Base-by-base conservation (phyloP, 2,888 invertebrate genomes). In the Melitaea athalia region DNA sequence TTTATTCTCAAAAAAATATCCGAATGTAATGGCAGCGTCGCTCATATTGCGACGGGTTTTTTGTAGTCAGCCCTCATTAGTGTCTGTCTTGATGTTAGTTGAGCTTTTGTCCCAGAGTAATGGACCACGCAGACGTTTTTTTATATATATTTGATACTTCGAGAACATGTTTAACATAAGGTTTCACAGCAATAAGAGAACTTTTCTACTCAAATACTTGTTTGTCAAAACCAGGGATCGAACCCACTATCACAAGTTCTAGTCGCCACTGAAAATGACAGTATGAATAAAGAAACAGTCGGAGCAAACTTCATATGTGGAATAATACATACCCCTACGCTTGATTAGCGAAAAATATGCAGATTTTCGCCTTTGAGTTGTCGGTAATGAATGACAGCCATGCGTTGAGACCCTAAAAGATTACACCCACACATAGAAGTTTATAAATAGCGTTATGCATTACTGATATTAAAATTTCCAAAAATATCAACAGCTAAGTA, bases 51-150 rank as follows among this genome's bases (percentile, higher is more conserved):
- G 68, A 63, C 59, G 42, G 45, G 72, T 74, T 72, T 72, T n/a
- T 71, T 69, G 64, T 63, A 68, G 71, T 62, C 60, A 63, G 60
- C 69, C 69, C 69, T 75, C 75, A 75, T 75, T 75, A 75, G 74
- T 70, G 72, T 72, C 73, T 68, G 75, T 71, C 72, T 72, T 64
- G 67, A 67, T 71, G 74, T 69, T 67, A 68, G 71, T 57, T 24
- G 17, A 17, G 59, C 52, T 62, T 71, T 72, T 72, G 71, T 71
- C 63, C 53, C 57, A 57, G 67, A 52, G 72, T 69, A 72, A 72
- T 74, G 68, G 74, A 60, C 60, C 67, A 60, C 52, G 62, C 61
- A 68, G 68, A 61, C 66, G 57, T 68, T 72, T 74, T n/a, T 38
- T 69, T 70, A 31, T 70, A 68, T 60, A 66, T 60, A 67, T 67